Evolutionary conservation across 2,797 vertebrate species (phyloP).

Genomic region (Limnodromus scolopaceus): DNA sequence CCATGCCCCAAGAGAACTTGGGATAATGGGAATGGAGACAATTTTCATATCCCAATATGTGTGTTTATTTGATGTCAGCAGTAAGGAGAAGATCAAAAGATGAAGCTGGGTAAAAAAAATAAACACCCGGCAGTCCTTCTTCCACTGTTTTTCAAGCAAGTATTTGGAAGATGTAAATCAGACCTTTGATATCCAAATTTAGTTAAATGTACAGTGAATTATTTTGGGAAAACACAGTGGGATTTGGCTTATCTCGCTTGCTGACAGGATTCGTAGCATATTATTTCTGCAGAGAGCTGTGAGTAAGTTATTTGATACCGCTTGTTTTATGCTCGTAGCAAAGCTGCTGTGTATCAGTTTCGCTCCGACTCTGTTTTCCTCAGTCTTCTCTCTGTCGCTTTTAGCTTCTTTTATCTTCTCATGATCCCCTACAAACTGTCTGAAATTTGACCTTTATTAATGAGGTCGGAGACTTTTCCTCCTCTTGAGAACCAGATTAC

Average conservation of each 20-base stretch:
- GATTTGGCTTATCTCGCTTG: slow-evolving; percentile 38
- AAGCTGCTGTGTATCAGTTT: neutral
- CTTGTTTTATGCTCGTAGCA: neutral
- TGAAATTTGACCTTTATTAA: slow-evolving; percentile 53
- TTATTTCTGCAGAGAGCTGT: neutral
- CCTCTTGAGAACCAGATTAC: neutral
- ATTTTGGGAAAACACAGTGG: slow-evolving; percentile 4
- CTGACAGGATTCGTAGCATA: neutral
- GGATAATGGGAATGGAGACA: neutral
- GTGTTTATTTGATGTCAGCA: slow-evolving; percentile 32
- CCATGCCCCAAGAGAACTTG: neutral
- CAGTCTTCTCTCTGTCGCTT: neutral
- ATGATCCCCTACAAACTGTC: neutral
- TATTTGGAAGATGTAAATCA: slow-evolving; percentile 41
- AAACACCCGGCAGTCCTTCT: neutral
- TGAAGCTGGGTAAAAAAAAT: neutral
- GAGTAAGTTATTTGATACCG: neutral
- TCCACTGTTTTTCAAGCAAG: slow-evolving; percentile 1
- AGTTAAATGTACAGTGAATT: slow-evolving; percentile 4
- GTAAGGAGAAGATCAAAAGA: slow-evolving; percentile 36
- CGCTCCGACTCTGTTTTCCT: rapidly evolving
- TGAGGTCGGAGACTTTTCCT: neutral
- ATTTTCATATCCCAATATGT: neutral
- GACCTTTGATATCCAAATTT: slow-evolving; percentile 52
- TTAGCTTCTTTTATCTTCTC: neutral